phyloP scores from a whole-genome alignment of 2,888 invertebrate species.

The Cephus rjabovi region DNA sequence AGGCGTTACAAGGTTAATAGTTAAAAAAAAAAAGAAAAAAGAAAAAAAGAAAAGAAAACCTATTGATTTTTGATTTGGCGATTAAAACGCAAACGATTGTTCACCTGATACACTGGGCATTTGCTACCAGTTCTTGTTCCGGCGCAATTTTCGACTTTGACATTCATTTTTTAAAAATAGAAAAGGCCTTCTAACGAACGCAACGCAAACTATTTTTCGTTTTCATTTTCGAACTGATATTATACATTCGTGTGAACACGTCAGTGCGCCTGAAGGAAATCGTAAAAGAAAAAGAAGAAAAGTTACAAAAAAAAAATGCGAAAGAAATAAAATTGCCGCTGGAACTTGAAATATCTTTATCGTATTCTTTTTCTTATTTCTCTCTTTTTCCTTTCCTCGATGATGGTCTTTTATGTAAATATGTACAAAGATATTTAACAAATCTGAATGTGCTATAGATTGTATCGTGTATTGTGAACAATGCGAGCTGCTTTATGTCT shows the following conservation, averaged over 20 bases:
- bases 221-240: neutral
- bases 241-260: neutral
- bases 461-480: conserved; percentile 50
- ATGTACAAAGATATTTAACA: conserved; percentile 59
- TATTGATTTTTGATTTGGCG: conserved; percentile 6
- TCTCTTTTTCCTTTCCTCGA: neutral
- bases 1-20: conserved; percentile 13
- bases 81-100: conserved; percentile 25
- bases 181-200: neutral
- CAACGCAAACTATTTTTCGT: neutral
- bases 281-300: neutral
- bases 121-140: neutral
- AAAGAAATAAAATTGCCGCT: conserved; percentile 33
- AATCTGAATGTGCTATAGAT: conserved; percentile 48
- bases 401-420: conserved; percentile 50
- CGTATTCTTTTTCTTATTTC: conserved; percentile 30
- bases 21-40: conserved; percentile 13
- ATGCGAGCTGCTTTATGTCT: conserved; percentile 40
- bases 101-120: conserved; percentile 10
- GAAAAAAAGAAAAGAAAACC: conserved; percentile 20
- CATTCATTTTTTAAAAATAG: neutral
- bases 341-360: conserved; percentile 41
- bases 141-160: neutral
- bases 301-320: neutral
- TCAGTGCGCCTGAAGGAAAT: neutral